Percentiles rank a stretch among this genome's conserved stretches.
These are phyloP conservation scores for Pogonophryne albipinna DNA, from an alignment of 2,797 vertebrate genomes.

Conservation along the genomic window DNA sequence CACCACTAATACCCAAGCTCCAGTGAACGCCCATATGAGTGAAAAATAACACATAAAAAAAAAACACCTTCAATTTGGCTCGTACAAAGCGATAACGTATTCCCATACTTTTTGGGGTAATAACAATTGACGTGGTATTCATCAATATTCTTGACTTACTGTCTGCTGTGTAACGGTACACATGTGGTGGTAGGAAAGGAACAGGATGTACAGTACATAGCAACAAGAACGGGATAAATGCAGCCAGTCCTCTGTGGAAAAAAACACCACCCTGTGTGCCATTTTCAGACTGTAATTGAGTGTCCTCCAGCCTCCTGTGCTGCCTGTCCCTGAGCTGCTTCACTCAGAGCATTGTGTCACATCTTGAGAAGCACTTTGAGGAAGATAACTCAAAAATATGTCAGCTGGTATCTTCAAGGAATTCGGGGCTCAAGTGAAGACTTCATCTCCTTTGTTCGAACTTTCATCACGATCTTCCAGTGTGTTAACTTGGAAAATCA, in stretches of 20 bases:
- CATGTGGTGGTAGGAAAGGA: not conserved
- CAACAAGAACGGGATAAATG: slow-evolving; percentile 2
- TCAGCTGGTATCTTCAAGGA: slow-evolving; percentile 25
- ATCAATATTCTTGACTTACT: not conserved
- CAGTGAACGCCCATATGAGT: too few relatives aligned
- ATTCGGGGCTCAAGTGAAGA: slow-evolving; percentile 8
- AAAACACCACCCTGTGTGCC: slow-evolving; percentile 15
- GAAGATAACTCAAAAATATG: slow-evolving; percentile 28
- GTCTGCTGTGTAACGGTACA: not conserved
- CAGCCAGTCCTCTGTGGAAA: slow-evolving; percentile 20
- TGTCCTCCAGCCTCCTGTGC: slow-evolving; percentile 1
- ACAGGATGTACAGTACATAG: not conserved
- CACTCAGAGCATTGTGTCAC: slow-evolving; percentile 17
- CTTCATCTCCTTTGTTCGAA: slow-evolving; percentile 23
- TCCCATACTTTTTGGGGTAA: too few relatives aligned
- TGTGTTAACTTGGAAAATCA: not conserved
- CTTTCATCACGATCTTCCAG: slow-evolving; percentile 12
- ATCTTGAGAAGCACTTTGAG: slow-evolving; percentile 31
- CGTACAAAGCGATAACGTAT: too few relatives aligned
- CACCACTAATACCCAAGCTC: too few relatives aligned
- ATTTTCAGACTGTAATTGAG: slow-evolving; percentile 4
- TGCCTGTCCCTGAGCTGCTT: slow-evolving; percentile 17
- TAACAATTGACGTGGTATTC: too few relatives aligned
- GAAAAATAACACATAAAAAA: too few relatives aligned
- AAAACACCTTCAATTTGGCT: too few relatives aligned